Base-by-base conservation (phyloP, 35 echinoderm and acorn worm genomes). In the Amphiura filiformis region DNA sequence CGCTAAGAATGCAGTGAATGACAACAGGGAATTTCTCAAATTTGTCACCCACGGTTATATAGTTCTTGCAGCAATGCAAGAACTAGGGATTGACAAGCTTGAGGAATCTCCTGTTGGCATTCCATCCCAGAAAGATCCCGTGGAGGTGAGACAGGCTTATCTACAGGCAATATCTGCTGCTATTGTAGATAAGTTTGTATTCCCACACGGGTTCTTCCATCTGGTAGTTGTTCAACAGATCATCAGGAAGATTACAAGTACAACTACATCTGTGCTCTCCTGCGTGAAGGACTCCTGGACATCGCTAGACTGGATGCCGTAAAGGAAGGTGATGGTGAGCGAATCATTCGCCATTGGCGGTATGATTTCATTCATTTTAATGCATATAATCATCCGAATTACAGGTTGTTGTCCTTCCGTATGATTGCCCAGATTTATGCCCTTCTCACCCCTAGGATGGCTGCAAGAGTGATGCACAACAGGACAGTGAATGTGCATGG, bases 241-340 rank as follows among this genome's bases (percentile, higher is more conserved):
- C 11, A n/a, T 18, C 61, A 70, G 26, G 28, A 11, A 30, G 28
- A 18, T 70, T 70, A 18, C 4, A n/a, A 70, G 61, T 30, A n/a
- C 61, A 70, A 70, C 28, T 52, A 70, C 61, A 52, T 70, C 61
- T 70, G 61, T 70, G 61, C 61, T 70, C 61, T 70, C 61, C 7
- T 70, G 44, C 61, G 61, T 26, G 61, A 70, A 52, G 61, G 61
- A 70, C 61, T 70, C 17, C 61, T 70, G 15, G 61, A 70, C 61
- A 70, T 70, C 61, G 61, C 61, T 70, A 70, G 61, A 23, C 61
- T 70, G 26, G 61, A 70, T n/a, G n/a, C 11, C 28, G 61, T 70
- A 11, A 70, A 70, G 26, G 61, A 70, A 70, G 61, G 61, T n/a
- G 61, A 70, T 70, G 61, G 9, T 11, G 44, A 70, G 26, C 61